Evolutionary conservation across 2,113 vertebrate genomes (phyloP), one percentile per base, ranked within the genome.

Genomic region (Microtus pennsylvanicus): DNA sequence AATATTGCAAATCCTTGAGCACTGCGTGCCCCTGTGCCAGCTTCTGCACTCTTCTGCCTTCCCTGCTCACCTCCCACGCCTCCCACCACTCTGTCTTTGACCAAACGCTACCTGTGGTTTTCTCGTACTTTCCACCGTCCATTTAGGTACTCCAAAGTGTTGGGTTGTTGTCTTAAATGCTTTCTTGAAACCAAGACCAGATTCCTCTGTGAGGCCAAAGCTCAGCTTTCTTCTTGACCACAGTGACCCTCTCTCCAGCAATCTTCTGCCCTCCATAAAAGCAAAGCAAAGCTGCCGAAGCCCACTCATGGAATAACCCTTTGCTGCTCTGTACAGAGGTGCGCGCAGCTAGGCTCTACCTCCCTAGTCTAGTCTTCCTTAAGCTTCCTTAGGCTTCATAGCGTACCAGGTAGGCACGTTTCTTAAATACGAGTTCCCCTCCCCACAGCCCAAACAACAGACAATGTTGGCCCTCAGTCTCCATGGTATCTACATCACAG

Each of bases 191-290:
- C 94, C 88, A 92, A 97, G 95, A 85, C 91, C 96, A 38, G 89
- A 96, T 95, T 94, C 93, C 96, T 97, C 69, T 96, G 92, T 86
- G 89, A 98, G 97, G 96, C 97, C 97, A 97, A 96, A 92, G 97
- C 86, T 96, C 94, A 75, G 94, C 97, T 96, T 89, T 97, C 96
- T 96, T 72, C 89, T 96, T 94, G 87, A 93, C 97, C 98, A 95
- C 97, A 95, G 94, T 96, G 94, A 93, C 95, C 94, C 17, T 63
- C 72, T 81, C 63, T 63, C 85, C 16, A 17, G 95, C 95, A 95
- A 92, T 91, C 95, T 94, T 55, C 87, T 94, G 77, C 80, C 96
- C 93, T 93, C 83, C 83, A 63, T 97, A 91, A 98, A 97, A 97
- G 95, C 95, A 80, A 45, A 28, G 55, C 5, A 63, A 69, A 5